Evolutionary conservation across 2,888 invertebrate genomes (phyloP).

Genomic region (Drosophila robusta): DNA sequence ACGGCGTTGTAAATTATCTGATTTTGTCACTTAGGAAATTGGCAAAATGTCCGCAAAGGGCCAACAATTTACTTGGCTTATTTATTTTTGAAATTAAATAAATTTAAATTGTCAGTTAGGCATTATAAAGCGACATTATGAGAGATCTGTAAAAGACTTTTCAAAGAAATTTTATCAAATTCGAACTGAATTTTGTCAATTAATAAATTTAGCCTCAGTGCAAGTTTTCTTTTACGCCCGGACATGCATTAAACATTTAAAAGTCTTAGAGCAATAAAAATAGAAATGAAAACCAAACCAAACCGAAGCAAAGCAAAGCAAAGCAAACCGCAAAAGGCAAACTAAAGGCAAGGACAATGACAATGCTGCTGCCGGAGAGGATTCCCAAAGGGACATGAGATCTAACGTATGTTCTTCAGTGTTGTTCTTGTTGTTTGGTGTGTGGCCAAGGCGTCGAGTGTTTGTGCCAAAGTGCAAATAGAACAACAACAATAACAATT

Average conservation of each 20-base stretch:
- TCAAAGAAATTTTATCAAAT: not conserved
- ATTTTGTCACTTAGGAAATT: conserved; percentile 84
- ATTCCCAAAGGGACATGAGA: conserved; percentile 62
- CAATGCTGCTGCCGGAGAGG: conserved; percentile 36
- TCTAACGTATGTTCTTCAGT: conserved; percentile 68
- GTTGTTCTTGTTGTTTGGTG: conserved; percentile 27
- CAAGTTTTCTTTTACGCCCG: conserved; percentile 4
- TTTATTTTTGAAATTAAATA: conserved; percentile 1
- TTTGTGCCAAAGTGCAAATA: conserved; percentile 77
- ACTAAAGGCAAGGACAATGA: conserved; percentile 61
- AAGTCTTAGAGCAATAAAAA: conserved; percentile 61
- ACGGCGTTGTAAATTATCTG: conserved; percentile 83
- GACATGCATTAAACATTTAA: conserved; percentile 67
- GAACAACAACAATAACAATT: conserved; percentile 81
- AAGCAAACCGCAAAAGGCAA: conserved; percentile 52
- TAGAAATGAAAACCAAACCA: conserved; percentile 39
- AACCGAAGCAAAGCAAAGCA: conserved; percentile 1
- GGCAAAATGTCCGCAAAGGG: conserved; percentile 72
- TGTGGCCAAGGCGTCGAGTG: conserved; percentile 64
- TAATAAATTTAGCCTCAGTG: conserved; percentile 22
- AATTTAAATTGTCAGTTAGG: not conserved
- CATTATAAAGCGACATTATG: not conserved
- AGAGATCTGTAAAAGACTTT: not conserved
- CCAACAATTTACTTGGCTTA: conserved; percentile 21
- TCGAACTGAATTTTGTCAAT: conserved; percentile 13